Conservation (phyloP, 37 sponge, comb jelly and placozoan species). For the Spongilla lacustris region DNA sequence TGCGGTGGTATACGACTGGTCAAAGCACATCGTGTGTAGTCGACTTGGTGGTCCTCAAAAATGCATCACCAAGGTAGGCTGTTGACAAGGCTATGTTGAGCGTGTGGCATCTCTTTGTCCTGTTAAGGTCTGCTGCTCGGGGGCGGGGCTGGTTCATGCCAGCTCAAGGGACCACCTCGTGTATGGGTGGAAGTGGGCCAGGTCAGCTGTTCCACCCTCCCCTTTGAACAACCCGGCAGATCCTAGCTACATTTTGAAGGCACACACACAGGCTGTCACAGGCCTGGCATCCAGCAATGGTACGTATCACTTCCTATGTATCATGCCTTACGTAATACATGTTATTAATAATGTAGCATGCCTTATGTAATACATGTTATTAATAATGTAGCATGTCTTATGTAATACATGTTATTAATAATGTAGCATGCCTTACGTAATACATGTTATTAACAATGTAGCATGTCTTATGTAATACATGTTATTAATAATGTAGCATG, state of each 20-base stretch:
- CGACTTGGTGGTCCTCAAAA: background rate
- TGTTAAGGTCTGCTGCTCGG: constrained; percentile 2
- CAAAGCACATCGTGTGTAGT: background rate
- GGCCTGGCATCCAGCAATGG: constrained; percentile 31
- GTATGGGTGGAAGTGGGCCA: constrained; percentile 34
- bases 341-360: no score
- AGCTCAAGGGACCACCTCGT: constrained; percentile 28
- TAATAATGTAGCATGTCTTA: no score
- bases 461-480: no score
- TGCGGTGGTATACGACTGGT: constrained; percentile 9
- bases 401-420: no score
- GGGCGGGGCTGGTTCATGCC: constrained; percentile 6
- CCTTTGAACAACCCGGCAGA: background rate
- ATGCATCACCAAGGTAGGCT: background rate
- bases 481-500: no score
- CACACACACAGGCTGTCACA: constrained; percentile 46
- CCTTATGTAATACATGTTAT: no score
- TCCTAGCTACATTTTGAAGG: background rate
- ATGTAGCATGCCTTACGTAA: no score
- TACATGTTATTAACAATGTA: no score
- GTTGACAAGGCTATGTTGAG: no score
- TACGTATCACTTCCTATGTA: background rate
- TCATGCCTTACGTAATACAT: background rate
- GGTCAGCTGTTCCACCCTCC: background rate
- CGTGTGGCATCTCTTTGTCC: background rate